These are phyloP conservation scores for Drosophila tristis DNA, from an alignment of 1,140 invertebrate genomes.

Conservation along the genomic window DNA sequence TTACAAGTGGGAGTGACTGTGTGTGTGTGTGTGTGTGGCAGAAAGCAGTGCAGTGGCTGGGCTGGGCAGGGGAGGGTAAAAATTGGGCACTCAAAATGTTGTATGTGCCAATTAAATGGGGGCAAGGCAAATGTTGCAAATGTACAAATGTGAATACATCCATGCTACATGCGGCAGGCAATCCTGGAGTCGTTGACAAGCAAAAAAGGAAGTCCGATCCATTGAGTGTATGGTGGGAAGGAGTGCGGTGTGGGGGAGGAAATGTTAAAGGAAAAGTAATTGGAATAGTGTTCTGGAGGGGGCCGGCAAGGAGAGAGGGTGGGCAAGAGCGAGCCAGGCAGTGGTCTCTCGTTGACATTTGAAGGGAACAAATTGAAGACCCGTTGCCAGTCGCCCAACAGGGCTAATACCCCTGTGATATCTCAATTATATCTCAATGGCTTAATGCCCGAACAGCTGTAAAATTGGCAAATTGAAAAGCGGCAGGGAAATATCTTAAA, in stretches of 20 bases:
- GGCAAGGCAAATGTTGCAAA: slow-evolving; percentile 74
- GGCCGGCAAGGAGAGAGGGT: background rate
- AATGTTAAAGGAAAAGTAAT: slow-evolving; percentile 20
- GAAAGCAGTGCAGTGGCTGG: too few relatives aligned
- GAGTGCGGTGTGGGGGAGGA: background rate
- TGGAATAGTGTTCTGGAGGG: slow-evolving; percentile 24
- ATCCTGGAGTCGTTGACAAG: slow-evolving; percentile 41
- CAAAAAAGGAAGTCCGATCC: slow-evolving; percentile 37
- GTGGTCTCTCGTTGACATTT: background rate
- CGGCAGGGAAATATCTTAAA: slow-evolving; percentile 37
- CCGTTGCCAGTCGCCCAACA: too few relatives aligned
- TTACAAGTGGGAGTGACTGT: slow-evolving; percentile 7
- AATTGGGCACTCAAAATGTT: slow-evolving; percentile 70
- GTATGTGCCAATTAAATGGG: slow-evolving; percentile 74
- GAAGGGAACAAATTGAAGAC: too few relatives aligned
- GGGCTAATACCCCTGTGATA: background rate
- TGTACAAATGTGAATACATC: slow-evolving; percentile 64
- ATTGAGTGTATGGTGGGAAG: slow-evolving; percentile 10
- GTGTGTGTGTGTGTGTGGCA: slow-evolving; percentile 36
- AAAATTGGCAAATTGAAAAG: slow-evolving; percentile 57
- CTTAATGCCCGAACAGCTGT: slow-evolving; percentile 19
- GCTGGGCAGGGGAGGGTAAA: slow-evolving; percentile 2
- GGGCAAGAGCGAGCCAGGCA: background rate
- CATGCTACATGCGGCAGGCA: slow-evolving; percentile 12
- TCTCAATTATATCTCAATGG: slow-evolving; percentile 21